These are phyloP conservation scores for Myxocyprinus asiaticus DNA, from an alignment of 2,113 vertebrate genomes.

Conservation along the genomic window DNA sequence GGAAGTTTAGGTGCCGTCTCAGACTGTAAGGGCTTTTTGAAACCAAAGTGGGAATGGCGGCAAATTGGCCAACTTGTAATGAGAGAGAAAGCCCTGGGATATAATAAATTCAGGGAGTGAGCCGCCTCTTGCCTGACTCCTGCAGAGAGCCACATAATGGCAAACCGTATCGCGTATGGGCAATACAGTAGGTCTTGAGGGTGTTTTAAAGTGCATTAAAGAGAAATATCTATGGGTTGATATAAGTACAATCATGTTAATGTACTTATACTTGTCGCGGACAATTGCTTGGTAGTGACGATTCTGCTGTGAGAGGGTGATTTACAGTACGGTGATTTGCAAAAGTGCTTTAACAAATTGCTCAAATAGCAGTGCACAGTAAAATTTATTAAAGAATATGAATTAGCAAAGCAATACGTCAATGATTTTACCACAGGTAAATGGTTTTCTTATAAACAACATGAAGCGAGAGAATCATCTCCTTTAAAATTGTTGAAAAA, in stretches of 20 bases:
- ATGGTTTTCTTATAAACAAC: too few species aligned
- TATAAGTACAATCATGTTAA: background rate
- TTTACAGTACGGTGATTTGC: background rate
- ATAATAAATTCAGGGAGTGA: constrained; percentile 34
- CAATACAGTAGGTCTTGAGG: constrained; percentile 3
- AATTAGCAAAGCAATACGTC: too few species aligned
- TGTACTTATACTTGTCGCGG: too few species aligned
- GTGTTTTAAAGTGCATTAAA: constrained; percentile 8
- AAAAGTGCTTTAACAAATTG: too few species aligned
- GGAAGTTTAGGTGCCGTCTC: constrained; percentile 8
- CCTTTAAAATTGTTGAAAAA: too few species aligned
- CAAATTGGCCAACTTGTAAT: constrained; percentile 41
- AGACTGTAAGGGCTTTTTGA: background rate
- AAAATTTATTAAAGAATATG: too few species aligned
- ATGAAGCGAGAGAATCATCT: too few species aligned
- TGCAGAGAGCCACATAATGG: constrained; percentile 23
- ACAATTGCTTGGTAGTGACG: background rate
- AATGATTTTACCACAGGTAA: too few species aligned
- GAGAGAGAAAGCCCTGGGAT: constrained; percentile 22
- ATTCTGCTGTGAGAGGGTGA: background rate
- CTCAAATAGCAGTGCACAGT: too few species aligned
- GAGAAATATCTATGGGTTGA: constrained; percentile 3
- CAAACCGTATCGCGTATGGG: background rate
- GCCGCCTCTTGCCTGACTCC: constrained; percentile 1
- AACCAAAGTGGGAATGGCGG: constrained; percentile 2